Evolutionary conservation across 1,140 invertebrate genomes (phyloP), one percentile per base, ranked within the genome.

Genomic region (Sarcophaga peregrina): DNA sequence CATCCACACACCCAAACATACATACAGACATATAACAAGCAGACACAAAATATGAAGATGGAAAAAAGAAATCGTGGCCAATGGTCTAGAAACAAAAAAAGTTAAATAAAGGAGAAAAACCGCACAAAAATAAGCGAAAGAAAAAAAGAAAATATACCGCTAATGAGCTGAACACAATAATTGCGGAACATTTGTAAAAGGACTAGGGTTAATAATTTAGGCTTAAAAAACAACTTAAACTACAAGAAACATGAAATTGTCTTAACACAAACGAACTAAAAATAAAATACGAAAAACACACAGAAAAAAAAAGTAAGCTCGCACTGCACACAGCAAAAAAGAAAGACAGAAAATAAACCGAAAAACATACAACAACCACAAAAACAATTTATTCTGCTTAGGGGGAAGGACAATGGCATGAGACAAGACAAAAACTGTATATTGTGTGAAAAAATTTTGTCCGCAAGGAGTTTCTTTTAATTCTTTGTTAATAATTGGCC

Each of bases 151-250:
- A 81, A 81, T 52, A 81, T 81, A 68, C 80, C 80, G 80, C 80
- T 81, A 81, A 81, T 81, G 80, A 81, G 80, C 80, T 62, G 52
- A 62, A 81, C 80, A 81, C 80, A 81, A 81, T 81, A 81, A 81
- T 81, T 81, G 80, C 80, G 80, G 80, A 62, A 81, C 80, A 68
- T 81, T 81, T 62, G 75, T 78, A 20, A 78, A 78, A 78, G 75
- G 75, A 78, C 75, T 78, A 78, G 80, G 80, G 80, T 81, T 81
- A 81, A 81, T 81, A 81, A 81, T 68, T 81, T 81, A 62, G 52
- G 52, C 80, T 81, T 81, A 62, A 78, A 78, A 78, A 48, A 78
- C 75, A 78, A 50, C 75, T 78, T 78, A 78, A 78, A 52, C 47
- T 20, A 20, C n/a, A 78, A 45, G 45, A 78, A 78, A 62, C 82